Conservation (phyloP, 2,113 vertebrate genomes). For the Microtus pennsylvanicus region DNA sequence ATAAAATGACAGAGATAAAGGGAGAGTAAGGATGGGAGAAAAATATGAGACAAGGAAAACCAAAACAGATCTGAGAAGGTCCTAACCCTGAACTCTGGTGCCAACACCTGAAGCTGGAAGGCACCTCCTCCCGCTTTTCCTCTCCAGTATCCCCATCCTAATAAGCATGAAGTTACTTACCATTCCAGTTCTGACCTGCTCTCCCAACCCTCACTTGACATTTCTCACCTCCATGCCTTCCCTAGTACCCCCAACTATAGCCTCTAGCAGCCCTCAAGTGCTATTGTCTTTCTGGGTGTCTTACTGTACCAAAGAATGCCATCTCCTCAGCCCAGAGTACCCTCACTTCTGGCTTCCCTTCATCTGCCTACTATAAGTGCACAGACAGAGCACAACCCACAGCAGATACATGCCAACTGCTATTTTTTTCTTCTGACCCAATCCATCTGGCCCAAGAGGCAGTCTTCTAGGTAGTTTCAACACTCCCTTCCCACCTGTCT, state of each 20-base stretch:
- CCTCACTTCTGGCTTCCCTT: background rate
- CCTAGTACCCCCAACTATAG: background rate
- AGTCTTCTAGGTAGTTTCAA: background rate
- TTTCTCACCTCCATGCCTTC: background rate
- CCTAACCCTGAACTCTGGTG: background rate
- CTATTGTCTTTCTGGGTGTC: background rate
- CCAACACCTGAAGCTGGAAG: background rate
- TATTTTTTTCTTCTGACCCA: background rate
- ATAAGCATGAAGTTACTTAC: background rate
- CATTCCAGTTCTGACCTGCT: background rate
- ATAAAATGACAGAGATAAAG: background rate
- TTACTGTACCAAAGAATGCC: background rate
- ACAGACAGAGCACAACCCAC: background rate
- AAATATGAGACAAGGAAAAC: background rate
- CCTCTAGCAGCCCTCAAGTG: background rate
- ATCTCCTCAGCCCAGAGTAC: background rate
- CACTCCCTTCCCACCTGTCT: background rate
- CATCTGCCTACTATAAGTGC: background rate
- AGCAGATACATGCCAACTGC: background rate
- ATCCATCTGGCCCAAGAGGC: background rate
- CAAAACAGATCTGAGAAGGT: background rate
- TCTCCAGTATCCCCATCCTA: background rate
- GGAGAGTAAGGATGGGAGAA: background rate
- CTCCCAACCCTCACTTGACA: background rate
- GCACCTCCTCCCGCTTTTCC: background rate